A percentile compares a stretch with the other conserved stretches of the same genome.
Evolutionary conservation across 2,888 invertebrate genomes (phyloP).

Genomic region (Pristionchus fissidentatus): DNA sequence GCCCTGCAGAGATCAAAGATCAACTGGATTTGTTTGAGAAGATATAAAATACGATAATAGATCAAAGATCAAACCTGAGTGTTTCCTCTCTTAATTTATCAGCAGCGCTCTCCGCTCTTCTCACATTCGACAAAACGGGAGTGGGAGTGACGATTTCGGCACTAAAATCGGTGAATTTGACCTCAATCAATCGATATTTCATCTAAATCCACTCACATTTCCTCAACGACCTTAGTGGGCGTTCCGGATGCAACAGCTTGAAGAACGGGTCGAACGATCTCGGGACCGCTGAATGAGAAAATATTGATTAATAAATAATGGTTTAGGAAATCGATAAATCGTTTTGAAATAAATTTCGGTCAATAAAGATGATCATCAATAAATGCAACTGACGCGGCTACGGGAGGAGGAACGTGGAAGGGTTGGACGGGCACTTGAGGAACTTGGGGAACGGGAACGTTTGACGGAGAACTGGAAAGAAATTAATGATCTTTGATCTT

Average conservation of each 20-base stretch:
- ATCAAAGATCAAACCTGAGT: constrained; percentile 34
- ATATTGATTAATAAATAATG: not conserved
- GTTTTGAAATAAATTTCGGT: not conserved
- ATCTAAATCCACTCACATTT: constrained; percentile 21
- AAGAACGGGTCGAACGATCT: constrained; percentile 29
- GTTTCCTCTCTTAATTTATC: constrained; percentile 35
- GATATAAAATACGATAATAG: not conserved
- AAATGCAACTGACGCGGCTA: not conserved
- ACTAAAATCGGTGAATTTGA: not conserved
- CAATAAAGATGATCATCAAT: not conserved
- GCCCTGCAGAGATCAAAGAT: constrained; percentile 41
- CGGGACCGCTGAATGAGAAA: not conserved
- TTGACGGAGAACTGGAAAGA: not conserved
- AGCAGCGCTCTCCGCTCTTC: not conserved
- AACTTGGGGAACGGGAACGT: not conserved
- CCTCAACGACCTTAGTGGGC: not conserved
- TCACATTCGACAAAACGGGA: not conserved
- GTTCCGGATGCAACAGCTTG: not conserved
- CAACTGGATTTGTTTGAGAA: not conserved
- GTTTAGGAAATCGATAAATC: not conserved
- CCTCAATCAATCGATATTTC: not conserved
- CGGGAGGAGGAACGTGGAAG: not conserved
- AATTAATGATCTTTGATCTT: not conserved
- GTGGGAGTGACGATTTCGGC: constrained; percentile 42
- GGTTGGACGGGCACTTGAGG: not conserved